Evolutionary conservation across 2,797 vertebrate species (phyloP), one percentile per base, ranked within the genome.

Genomic region (Lophius americanus): DNA sequence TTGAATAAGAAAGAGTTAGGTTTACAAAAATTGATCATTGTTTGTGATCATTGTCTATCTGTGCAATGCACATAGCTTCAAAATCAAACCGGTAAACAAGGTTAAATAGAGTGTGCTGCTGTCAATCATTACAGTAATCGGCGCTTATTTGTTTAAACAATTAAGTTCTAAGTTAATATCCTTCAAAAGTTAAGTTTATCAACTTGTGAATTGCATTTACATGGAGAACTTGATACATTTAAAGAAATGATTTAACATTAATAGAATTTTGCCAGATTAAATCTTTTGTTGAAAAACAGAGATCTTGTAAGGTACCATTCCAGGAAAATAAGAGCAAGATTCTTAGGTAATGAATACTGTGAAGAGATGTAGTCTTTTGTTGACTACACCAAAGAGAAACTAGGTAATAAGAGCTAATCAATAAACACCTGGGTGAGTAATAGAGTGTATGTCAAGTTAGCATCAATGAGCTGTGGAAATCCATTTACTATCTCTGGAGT

Each of bases 391-490:
- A 54, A 0, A 68, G 64, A 50, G 46, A 58, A 69, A 78, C 41
- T 49, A 50, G 53, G 50, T 9, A 58, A 76, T 58, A 47, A 23
- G 10, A 60, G 43, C 0, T 1, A 59, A 76, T 82, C 79, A 41
- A 85, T 78, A 66, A 60, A 52, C 59, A 37, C 75, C 77, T 43
- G 54, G 33, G 64, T 76, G 64, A 72, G 63, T 63, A 11, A 23
- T 23, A 57, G 56, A 47, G 60, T 62, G 50, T 47, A 52, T 66
- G 73, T 78, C 0, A 72, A 87, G 64, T 68, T 61, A 57, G 13
- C 86, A 89, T 87, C 85, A 66, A 81, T 89, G 0, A 70, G 55
- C 50, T 60, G 51, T 79, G 66, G 51, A 52, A 73, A 66, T 76
- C 60, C 36, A 65, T 79, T 82, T 68, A 80, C 58, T 36, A 76